These are phyloP conservation scores for Bothrops jararaca DNA, from an alignment of 2,113 vertebrate genomes.

Conservation along the genomic window DNA sequence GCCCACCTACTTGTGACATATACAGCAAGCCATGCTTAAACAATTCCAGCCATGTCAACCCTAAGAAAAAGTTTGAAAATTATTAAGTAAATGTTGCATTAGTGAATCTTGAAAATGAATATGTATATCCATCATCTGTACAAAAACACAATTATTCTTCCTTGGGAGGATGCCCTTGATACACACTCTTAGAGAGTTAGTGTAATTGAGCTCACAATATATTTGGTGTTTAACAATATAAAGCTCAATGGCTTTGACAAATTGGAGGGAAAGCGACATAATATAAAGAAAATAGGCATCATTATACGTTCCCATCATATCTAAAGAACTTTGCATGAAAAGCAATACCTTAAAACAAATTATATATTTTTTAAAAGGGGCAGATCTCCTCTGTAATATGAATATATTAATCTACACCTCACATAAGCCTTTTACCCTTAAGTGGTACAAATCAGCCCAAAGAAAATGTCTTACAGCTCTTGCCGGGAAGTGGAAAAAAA, in stretches of 20 bases:
- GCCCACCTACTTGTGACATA: neutral
- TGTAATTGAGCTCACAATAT: neutral
- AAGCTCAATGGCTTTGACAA: neutral
- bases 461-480: neutral
- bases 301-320: neutral
- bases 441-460: neutral
- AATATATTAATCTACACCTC: neutral
- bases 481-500: conserved; percentile 6
- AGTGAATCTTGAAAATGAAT: neutral
- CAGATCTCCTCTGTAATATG: neutral
- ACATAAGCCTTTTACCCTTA: neutral
- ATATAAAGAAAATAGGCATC: neutral
- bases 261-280: neutral
- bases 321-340: neutral
- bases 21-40: neutral
- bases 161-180: neutral
- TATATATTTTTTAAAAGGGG: neutral
- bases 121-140: neutral
- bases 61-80: neutral
- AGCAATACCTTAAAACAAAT: neutral
- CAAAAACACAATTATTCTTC: neutral
- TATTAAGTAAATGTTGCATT: neutral
- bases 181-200: neutral
- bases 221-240: neutral
- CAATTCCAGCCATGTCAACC: neutral